A percentile compares a stretch with the other conserved stretches of the same genome.
Evolutionary conservation across 2,888 invertebrate species (phyloP).

Genomic region (Stramonita haemastoma): DNA sequence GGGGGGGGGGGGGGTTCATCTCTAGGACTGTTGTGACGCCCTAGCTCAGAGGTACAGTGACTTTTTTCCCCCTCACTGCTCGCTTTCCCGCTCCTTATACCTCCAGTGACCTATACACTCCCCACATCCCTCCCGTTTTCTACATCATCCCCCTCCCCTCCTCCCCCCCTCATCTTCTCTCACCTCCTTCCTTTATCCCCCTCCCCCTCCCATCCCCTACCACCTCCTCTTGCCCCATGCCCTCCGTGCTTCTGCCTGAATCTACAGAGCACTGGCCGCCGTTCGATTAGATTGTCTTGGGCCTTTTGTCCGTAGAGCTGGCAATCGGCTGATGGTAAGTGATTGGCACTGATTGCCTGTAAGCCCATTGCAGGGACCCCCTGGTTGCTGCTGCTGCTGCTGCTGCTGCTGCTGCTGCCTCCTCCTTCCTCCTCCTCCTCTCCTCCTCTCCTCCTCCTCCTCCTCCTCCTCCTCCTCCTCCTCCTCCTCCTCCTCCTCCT

Average conservation of each 20-base stretch:
- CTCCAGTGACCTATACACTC: too few relatives aligned
- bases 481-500: neutral
- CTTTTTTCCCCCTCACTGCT: too few relatives aligned
- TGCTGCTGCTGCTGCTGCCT: neutral
- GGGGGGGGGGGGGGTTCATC: too few relatives aligned
- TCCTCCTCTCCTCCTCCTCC: neutral
- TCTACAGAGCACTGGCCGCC: neutral
- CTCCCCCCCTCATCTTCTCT: too few relatives aligned
- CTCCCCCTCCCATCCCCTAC: neutral
- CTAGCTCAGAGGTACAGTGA: too few relatives aligned
- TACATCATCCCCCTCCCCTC: too few relatives aligned
- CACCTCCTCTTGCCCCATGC: too few relatives aligned
- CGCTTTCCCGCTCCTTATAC: too few relatives aligned
- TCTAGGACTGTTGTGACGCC: too few relatives aligned
- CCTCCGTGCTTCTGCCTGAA: neutral
- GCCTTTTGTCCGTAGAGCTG: neutral
- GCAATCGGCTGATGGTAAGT: constrained; percentile 15
- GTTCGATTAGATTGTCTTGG: neutral
- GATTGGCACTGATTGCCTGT: constrained; percentile 13
- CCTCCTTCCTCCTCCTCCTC: neutral
- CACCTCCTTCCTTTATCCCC: too few relatives aligned
- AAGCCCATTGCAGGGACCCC: neutral
- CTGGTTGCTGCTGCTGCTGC: too few relatives aligned
- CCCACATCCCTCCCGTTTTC: too few relatives aligned
- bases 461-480: neutral